Base-by-base conservation (phyloP, 2,888 invertebrate genomes). In the Drosophila histrio region DNA sequence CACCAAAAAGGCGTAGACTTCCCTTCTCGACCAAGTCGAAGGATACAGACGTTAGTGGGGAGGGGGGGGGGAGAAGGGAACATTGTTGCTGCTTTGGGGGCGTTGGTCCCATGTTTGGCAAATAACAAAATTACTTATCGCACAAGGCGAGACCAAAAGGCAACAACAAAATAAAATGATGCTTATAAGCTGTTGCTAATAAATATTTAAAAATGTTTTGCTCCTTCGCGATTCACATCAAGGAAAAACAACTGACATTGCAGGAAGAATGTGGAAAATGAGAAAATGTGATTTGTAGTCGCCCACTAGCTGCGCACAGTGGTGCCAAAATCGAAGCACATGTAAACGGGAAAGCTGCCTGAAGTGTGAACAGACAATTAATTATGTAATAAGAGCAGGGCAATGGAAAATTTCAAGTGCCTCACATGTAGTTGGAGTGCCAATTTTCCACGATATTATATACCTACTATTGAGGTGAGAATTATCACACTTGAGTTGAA, bases 121-220 rank as follows among this genome's bases (percentile, higher is more conserved):
- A 83, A 85, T 88, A 83, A 87, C 80, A 66, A 83, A 88, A 86
- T 85, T 88, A 88, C 88, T 85, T 85, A 88, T 73, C 84, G 76
- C 68, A 79, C 67, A 19, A 72, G 58, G 62, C 62, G 66, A 76
- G 54, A 76, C 60, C 64, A 74, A 74, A 65, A 71, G 57, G 9
- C 26, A 24, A 13, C 34, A 43, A 34, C 46, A 52, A 78, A 70
- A 85, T 72, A 67, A 67, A 82, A 77, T 82, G 76, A 73, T 66
- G 69, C 79, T 75, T 79, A 76, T 82, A 79, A 86, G 88, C 88
- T 79, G 74, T 59, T 83, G 83, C 84, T 88, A 86, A 85, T 85
- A 85, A 88, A 88, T 88, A 88, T 88, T 85, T 88, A 67, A 85
- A 88, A 85, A 70, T 85, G 87, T 86, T 87, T 76, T 70, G 36